Base-by-base conservation (phyloP, 1,140 invertebrate genomes). In the Ceratosolen solmsi region DNA sequence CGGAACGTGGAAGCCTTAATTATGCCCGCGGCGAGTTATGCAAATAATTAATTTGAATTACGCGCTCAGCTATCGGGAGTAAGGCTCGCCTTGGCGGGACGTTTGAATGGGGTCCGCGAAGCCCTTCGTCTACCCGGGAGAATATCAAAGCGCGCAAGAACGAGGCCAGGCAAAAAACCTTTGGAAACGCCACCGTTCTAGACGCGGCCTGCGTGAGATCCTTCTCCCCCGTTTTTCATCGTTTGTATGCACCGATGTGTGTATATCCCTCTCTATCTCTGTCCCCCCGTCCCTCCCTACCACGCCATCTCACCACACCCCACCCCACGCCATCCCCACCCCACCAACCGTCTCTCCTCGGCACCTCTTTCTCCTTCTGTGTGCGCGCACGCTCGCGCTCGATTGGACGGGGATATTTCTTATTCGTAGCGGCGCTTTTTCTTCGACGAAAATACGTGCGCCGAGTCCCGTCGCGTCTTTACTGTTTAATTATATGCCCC, bases 41-140 rank as follows among this genome's bases (percentile, higher is more conserved):
- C 87, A 85, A 88, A 88, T 88, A 88, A 88, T 86, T 87, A 87
- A 88, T 88, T 86, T 83, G 82, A 87, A 86, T 87, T 83, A 85
- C 79, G 38, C 68, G 49, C 68, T 73, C 84, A 79, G 60, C 63
- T 51, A 51, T 65, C 71, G 71, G 68, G 17, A 65, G 58, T 68
- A 41, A 3, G 63, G 56, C 70, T 54, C 3, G 3, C 51, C 49
- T 1, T 4, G 63, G 63, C 70, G 76, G 81, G 86, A 88, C 86
- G 80, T 87, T 87, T 87, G 83, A 87, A 87, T 87, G 83, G 87
- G 68, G 78, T 65, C 58, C 68, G 46, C 41, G 78, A 46, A n/a
- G 22, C 70, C 36, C 22, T 54, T 17, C 25, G 41, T 56, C 36
- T 58, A n/a, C 60, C 49, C 41, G 27, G 49, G 76, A 60, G 60